Percentiles rank a stretch among this genome's conserved stretches.
Conservation (phyloP, 2,113 vertebrate genomes). For the Lethenteron reissneri region DNA sequence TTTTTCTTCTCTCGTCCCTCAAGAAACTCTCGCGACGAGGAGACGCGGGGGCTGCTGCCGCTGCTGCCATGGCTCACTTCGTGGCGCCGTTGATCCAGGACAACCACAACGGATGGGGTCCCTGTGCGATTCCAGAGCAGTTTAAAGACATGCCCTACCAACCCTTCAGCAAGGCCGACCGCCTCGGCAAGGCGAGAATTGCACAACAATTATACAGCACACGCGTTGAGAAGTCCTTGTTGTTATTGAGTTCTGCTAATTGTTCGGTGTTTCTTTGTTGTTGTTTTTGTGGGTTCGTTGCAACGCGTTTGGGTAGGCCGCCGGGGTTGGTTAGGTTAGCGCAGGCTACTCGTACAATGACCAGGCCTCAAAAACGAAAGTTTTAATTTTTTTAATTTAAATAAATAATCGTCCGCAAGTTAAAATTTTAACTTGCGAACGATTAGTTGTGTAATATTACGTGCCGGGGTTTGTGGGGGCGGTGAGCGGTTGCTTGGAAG, state of each 20-base stretch:
- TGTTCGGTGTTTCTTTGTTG: too few relatives aligned
- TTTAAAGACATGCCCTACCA: constrained; percentile 98
- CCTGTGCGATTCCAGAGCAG: constrained; percentile 83
- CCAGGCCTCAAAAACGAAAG: not conserved
- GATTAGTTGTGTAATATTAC: too few relatives aligned
- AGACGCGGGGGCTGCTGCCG: not conserved
- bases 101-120: constrained; percentile 85
- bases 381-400: too few relatives aligned
- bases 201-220: not conserved
- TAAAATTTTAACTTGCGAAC: too few relatives aligned
- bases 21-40: not conserved
- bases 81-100: constrained; percentile 89
- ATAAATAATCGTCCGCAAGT: too few relatives aligned
- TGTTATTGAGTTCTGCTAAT: too few relatives aligned
- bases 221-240: too few relatives aligned
- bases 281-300: not conserved
- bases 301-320: not conserved
- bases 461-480: too few relatives aligned
- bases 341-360: not conserved
- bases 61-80: constrained; percentile 60
- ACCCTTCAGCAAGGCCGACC: constrained; percentile 93
- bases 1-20: too few relatives aligned
- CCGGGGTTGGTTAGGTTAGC: accelerated
- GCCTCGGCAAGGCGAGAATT: constrained; percentile 59
- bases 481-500: too few relatives aligned